phyloP scores from a whole-genome alignment of 2,888 invertebrate genomes.

The Odontomyia ornata region DNA sequence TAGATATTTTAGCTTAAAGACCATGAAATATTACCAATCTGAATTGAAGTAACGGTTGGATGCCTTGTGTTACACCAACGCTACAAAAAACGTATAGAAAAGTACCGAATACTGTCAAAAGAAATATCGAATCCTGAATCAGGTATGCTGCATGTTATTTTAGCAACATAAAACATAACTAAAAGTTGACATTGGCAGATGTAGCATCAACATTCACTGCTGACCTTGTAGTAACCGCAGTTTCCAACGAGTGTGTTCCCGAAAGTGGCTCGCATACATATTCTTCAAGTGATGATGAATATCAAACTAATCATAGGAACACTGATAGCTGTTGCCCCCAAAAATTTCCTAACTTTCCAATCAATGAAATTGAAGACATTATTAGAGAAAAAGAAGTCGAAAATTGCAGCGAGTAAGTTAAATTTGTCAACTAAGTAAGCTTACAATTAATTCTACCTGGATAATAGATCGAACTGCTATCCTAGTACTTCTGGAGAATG shows the following conservation, averaged over 20 bases:
- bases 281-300: conserved; percentile 60
- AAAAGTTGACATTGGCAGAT: neutral
- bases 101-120: conserved; percentile 70
- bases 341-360: conserved; percentile 58
- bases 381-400: too few relatives aligned
- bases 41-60: conserved; percentile 75
- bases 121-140: conserved; percentile 67
- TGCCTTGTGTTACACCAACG: conserved; percentile 85
- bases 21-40: neutral
- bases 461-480: conserved; percentile 59
- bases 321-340: conserved; percentile 57
- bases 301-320: conserved; percentile 55
- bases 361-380: conserved; percentile 75
- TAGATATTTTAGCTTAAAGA: neutral
- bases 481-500: conserved; percentile 65
- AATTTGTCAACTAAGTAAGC: conserved; percentile 29
- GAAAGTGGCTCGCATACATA: conserved; percentile 54
- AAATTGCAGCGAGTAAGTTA: conserved; percentile 57
- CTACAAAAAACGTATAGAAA: conserved; percentile 76
- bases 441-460: too few relatives aligned
- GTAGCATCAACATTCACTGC: conserved; percentile 58
- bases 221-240: conserved; percentile 56
- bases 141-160: conserved; percentile 57
- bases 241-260: conserved; percentile 48
- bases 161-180: conserved; percentile 54